Conservation (phyloP, 2,797 vertebrate genomes). For the Meda fulgida region DNA sequence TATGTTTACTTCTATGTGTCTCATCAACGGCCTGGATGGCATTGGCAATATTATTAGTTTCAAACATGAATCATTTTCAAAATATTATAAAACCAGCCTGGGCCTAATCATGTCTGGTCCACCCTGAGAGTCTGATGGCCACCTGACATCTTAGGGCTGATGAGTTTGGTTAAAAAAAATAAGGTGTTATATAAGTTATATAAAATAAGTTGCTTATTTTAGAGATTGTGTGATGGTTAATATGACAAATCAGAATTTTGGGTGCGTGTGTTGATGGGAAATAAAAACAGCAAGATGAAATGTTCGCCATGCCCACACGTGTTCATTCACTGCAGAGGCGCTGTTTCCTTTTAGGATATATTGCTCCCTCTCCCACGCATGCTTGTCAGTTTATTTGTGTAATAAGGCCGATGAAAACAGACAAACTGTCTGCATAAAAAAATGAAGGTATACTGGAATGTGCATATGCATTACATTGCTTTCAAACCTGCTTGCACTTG, state of each 20-base stretch:
- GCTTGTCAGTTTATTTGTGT: conserved; percentile 6
- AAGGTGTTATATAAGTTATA: no score
- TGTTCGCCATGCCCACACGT: conserved; percentile 8
- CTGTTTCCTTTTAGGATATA: conserved; percentile 16
- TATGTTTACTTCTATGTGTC: background rate
- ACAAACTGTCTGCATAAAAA: background rate
- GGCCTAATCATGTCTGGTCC: background rate
- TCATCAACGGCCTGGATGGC: background rate
- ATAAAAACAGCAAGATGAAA: background rate
- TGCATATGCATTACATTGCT: background rate
- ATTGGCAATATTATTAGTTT: background rate
- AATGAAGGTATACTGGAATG: conserved; percentile 17
- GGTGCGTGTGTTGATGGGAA: background rate
- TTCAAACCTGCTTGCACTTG: background rate
- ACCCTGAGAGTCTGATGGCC: background rate
- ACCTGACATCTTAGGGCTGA: background rate
- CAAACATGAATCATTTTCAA: background rate
- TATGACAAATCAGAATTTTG: background rate
- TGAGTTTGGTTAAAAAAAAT: background rate
- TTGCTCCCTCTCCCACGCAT: background rate
- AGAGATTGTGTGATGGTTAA: background rate
- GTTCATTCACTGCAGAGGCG: conserved; percentile 48
- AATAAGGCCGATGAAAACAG: background rate
- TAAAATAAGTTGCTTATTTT: background rate
- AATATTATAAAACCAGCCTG: background rate